Percentiles rank a stretch among this genome's conserved stretches.
These are phyloP conservation scores for Calliphora vicina DNA, from an alignment of 1,140 invertebrate genomes.

Conservation along the genomic window DNA sequence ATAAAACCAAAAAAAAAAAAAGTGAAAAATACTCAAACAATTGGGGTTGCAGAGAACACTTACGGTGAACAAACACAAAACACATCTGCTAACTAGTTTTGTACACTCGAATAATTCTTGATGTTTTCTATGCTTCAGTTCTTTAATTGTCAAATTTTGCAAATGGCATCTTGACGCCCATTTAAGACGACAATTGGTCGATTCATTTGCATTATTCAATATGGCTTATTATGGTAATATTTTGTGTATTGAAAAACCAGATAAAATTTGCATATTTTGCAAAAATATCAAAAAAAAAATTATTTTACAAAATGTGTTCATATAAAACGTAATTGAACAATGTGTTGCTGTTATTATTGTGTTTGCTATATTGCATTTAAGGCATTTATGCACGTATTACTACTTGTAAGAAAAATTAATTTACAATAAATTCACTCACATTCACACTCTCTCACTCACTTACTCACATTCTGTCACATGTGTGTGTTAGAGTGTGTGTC, in stretches of 20 bases:
- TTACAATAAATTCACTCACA: background rate
- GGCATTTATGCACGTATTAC: conserved; percentile 28
- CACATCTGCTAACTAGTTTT: background rate
- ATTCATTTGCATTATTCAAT: background rate
- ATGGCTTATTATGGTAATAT: conserved; percentile 16
- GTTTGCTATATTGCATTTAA: background rate
- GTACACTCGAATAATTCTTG: background rate
- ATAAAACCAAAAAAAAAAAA: background rate
- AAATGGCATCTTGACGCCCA: background rate
- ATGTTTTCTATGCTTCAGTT: background rate
- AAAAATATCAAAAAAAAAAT: background rate
- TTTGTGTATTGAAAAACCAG: background rate
- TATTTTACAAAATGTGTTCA: background rate
- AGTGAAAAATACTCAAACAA: background rate
- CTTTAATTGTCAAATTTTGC: background rate
- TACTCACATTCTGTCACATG: background rate
- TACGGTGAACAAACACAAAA: too few relatives aligned
- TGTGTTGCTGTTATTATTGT: background rate
- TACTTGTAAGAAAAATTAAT: conserved; percentile 14
- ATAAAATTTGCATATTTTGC: conserved; percentile 33
- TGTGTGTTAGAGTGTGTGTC: background rate
- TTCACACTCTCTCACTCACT: too few relatives aligned
- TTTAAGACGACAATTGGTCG: background rate
- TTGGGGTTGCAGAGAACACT: conserved; percentile 7
- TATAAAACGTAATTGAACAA: background rate